Conservation (phyloP, 1,140 invertebrate species). For the Oryzaephilus surinamensis region DNA sequence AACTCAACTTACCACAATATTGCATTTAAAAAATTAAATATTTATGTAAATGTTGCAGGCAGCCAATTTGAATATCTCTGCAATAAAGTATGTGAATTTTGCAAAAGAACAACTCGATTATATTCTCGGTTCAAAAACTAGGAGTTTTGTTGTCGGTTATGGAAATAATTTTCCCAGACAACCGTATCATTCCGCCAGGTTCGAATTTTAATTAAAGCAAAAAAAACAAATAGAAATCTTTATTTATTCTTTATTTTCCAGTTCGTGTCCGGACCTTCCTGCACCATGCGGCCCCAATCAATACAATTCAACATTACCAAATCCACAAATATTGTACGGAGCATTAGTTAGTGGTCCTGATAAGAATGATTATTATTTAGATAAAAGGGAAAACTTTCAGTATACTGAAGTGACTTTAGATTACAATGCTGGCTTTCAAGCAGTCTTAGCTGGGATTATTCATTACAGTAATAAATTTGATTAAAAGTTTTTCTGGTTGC, state of each 20-base stretch:
- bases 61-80: constrained; percentile 35
- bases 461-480: too few species aligned
- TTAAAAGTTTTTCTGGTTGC: too few species aligned
- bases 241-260: constrained; percentile 16
- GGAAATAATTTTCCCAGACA: constrained; percentile 46
- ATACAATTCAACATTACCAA: constrained; percentile 36
- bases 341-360: constrained; percentile 49
- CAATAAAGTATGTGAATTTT: constrained; percentile 41
- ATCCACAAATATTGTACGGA: constrained; percentile 45
- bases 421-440: constrained; percentile 49
- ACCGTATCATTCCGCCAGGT: constrained; percentile 45
- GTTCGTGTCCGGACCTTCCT: constrained; percentile 44
- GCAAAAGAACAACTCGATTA: constrained; percentile 53
- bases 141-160: constrained; percentile 54
- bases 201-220: constrained; percentile 3
- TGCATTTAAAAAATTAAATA: too few species aligned
- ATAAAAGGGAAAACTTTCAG: constrained; percentile 42
- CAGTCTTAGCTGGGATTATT: constrained; percentile 39
- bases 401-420: constrained; percentile 49
- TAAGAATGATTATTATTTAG: constrained; percentile 42
- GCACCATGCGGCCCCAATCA: constrained; percentile 42
- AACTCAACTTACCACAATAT: too few species aligned
- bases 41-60: too few species aligned
- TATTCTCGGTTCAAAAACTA: constrained; percentile 47
- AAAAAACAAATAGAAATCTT: not conserved